phyloP scores from a whole-genome alignment of 2,888 invertebrate species.

The Abrostola tripartita region DNA sequence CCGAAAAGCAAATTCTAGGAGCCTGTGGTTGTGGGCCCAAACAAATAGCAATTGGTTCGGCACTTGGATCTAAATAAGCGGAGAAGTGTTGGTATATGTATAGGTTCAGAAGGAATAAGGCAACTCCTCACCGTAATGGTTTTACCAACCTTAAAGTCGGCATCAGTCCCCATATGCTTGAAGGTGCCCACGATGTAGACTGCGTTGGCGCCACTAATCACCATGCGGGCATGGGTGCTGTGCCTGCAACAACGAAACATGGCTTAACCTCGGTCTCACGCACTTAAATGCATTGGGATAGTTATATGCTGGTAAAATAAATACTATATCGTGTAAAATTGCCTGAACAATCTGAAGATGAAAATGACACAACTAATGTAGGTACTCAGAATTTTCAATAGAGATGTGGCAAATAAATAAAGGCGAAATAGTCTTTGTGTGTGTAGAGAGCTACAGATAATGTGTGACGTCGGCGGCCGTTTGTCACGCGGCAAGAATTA shows the following conservation, averaged over 20 bases:
- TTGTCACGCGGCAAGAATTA: slow-evolving; percentile 48
- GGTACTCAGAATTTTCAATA: slow-evolving; percentile 9
- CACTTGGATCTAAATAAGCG: no score
- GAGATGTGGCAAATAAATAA: slow-evolving; percentile 19
- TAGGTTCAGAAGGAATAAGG: no score
- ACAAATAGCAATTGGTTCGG: no score
- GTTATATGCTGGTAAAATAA: no score
- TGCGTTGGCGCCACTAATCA: slow-evolving; percentile 93
- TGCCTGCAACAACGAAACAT: slow-evolving; percentile 84
- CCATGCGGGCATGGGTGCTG: slow-evolving; percentile 93
- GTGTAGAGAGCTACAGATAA: slow-evolving; percentile 38
- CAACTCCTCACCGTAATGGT: background rate
- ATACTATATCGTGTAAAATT: background rate
- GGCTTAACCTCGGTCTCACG: background rate
- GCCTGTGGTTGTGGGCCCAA: no score
- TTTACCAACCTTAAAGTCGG: slow-evolving; percentile 91
- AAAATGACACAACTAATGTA: slow-evolving; percentile 1
- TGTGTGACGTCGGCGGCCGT: slow-evolving; percentile 38
- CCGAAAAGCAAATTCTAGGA: no score
- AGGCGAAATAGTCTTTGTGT: slow-evolving; percentile 20
- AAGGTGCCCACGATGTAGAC: slow-evolving; percentile 94
- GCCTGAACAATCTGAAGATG: background rate
- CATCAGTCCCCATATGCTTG: slow-evolving; percentile 91
- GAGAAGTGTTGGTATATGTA: no score
- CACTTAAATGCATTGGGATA: no score